Percentiles rank a stretch among this genome's conserved stretches.
These are phyloP conservation scores for Lysiphlebus fabarum DNA, from an alignment of 1,140 invertebrate species.

Conservation along the genomic window DNA sequence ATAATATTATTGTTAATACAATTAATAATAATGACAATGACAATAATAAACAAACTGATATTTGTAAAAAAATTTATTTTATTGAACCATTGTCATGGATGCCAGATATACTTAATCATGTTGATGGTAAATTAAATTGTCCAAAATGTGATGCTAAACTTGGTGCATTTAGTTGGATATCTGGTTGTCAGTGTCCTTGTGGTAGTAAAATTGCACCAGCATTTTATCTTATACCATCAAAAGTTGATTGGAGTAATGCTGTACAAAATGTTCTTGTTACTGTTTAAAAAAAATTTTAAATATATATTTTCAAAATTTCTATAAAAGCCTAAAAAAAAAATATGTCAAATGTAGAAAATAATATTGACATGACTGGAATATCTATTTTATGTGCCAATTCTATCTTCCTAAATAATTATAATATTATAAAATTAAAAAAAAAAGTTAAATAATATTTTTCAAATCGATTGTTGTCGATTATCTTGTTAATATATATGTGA, in stretches of 20 bases:
- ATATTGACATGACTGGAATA: too few species aligned
- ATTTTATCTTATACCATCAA: constrained; percentile 82
- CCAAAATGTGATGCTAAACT: constrained; percentile 78
- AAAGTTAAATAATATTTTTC: too few species aligned
- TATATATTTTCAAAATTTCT: background rate
- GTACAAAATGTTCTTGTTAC: constrained; percentile 84
- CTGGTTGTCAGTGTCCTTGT: constrained; percentile 78
- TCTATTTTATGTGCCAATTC: too few species aligned
- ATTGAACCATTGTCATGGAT: constrained; percentile 82
- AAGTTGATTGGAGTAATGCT: constrained; percentile 81
- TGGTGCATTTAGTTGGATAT: constrained; percentile 79
- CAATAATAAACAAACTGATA: constrained; percentile 37
- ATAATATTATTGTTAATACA: constrained; percentile 31
- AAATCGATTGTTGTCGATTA: too few species aligned
- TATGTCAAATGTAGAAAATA: too few species aligned
- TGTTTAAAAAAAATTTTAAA: constrained; percentile 56
- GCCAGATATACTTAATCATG: constrained; percentile 64
- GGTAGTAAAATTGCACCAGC: constrained; percentile 79
- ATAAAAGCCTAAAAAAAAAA: background rate
- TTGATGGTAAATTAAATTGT: constrained; percentile 77
- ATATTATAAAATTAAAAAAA: too few species aligned
- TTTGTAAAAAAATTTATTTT: constrained; percentile 72
- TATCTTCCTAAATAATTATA: too few species aligned
- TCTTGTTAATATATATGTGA: too few species aligned
- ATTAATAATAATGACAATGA: constrained; percentile 36